Base-by-base conservation (phyloP, 2,113 vertebrate genomes). In the Sprattus sprattus region DNA sequence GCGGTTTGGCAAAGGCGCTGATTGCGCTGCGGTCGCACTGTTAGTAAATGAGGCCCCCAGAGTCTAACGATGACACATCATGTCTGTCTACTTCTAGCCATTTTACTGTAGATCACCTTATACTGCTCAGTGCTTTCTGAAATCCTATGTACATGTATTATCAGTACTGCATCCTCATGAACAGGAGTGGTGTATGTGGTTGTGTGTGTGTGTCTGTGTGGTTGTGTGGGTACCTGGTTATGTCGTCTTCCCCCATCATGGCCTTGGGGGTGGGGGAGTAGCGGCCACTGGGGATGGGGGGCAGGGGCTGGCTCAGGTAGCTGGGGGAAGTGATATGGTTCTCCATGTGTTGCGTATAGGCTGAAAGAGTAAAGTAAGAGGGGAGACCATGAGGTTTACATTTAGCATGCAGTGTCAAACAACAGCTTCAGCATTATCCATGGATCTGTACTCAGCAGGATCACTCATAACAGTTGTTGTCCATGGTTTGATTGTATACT, bases 211-310 rank as follows among this genome's bases (percentile, higher is more conserved):
- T 64, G 57, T 64, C 18, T 32, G 10, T 71, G 25, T 71, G 64
- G 28, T 9, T 32, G 64, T 71, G 64, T 32, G 25, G 32, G n/a
- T 95, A 99, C 98, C 97, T 96, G 82, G 96, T 96, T 89, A 97
- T 95, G 82, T 99, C 97, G 50, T 99, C 97, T 32, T 99, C 97
- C 91, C 96, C 97, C 87, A 96, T 93, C 89, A 95, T 91, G 93
- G 94, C 95, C 95, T 97, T 99, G 4, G 96, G 95, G 81, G 96
- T 92, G 3, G 97, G 97, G 0, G 97, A 99, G 47, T 96, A 98
- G 83, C 95, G 93, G 54, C 96, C 95, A 1, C 96, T 95, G 44
- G 96, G 95, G 1, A 96, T 92, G 15, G 96, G 96, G 1, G 97
- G 94, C 22, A 94, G 49, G 0, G 95, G 80, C 89, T 97, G 97